Conservation (phyloP, 30 jellyfish, hydroid and myxozoan species). For the Haliclystus octoradiatus region DNA sequence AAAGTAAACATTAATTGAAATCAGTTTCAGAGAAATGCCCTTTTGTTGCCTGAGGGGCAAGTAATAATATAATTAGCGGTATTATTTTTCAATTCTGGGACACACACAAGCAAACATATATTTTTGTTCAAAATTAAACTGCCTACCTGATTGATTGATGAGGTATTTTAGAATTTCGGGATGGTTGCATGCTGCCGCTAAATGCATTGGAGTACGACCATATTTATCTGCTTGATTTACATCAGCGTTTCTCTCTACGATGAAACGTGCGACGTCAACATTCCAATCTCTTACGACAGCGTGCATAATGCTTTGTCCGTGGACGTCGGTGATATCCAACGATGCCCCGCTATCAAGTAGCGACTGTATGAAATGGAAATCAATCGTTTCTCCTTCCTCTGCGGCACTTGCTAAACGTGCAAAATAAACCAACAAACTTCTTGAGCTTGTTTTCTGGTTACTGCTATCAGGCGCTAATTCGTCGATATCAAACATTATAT, state of each 20-base stretch:
- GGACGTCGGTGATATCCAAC: neutral
- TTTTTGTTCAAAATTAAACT: neutral
- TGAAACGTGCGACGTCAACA: slow-evolving; percentile 55
- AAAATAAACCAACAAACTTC: neutral
- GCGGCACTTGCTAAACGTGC: neutral
- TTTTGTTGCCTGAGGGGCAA: too few species aligned
- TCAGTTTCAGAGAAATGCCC: too few species aligned
- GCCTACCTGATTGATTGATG: slow-evolving; percentile 53
- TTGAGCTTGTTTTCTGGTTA: neutral
- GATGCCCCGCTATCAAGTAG: neutral
- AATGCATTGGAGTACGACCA: slow-evolving; percentile 87
- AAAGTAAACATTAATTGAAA: too few species aligned
- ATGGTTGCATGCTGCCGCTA: slow-evolving; percentile 79
- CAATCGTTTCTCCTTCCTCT: neutral
- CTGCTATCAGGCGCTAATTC: neutral
- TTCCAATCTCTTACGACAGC: slow-evolving; percentile 80
- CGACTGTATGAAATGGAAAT: neutral
- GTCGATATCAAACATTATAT: too few species aligned
- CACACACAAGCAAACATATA: too few species aligned
- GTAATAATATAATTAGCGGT: too few species aligned
- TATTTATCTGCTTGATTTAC: slow-evolving; percentile 35
- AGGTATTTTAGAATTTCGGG: slow-evolving; percentile 58
- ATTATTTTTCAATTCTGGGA: too few species aligned
- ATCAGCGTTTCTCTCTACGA: slow-evolving; percentile 41
- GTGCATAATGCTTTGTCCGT: slow-evolving; percentile 62